Evolutionary conservation across 1,140 invertebrate species (phyloP).

Genomic region (Helicoverpa zea): DNA sequence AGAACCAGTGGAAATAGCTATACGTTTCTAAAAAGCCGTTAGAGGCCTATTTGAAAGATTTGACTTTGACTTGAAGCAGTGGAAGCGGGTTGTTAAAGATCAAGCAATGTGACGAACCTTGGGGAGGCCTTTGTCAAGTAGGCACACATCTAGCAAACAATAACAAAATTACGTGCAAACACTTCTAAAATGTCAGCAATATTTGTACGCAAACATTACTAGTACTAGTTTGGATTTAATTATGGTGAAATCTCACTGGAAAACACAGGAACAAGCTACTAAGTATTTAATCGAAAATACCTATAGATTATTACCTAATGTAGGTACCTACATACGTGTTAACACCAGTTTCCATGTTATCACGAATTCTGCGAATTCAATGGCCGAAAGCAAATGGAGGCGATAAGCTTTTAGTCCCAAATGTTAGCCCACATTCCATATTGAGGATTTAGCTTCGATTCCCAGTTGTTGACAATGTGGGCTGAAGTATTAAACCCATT

Average conservation of each 20-base stretch:
- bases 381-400: not conserved
- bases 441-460: constrained; percentile 5
- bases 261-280: not conserved
- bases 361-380: not conserved
- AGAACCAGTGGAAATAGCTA: no score
- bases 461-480: not conserved
- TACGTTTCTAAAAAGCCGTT: no score
- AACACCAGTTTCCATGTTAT: not conserved
- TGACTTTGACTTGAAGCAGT: no score
- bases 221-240: not conserved
- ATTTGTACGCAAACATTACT: no score
- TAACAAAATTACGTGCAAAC: no score
- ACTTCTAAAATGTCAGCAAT: no score
- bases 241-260: not conserved
- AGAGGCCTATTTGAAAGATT: no score
- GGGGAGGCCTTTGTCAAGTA: no score
- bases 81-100: no score
- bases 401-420: constrained; percentile 14
- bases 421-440: not conserved
- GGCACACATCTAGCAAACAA: no score
- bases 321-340: not conserved
- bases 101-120: no score
- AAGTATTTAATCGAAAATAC: not conserved
- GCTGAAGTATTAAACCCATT: not conserved
- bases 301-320: no score